Percentiles rank a stretch among this genome's conserved stretches.
Conservation (phyloP, 2,113 vertebrate genomes). For the Leptodactylus fuscus region DNA sequence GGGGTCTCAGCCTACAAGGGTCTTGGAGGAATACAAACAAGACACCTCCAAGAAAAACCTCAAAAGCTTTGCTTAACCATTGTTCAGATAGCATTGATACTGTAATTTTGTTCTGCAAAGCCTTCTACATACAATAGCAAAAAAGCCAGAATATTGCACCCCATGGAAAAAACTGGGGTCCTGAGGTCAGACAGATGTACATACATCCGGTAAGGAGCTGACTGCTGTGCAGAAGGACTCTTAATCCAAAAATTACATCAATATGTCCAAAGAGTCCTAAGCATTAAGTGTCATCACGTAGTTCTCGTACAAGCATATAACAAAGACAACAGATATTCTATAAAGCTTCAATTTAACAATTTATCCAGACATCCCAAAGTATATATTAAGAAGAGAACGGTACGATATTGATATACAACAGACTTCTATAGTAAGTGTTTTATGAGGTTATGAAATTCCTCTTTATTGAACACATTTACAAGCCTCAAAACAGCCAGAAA, state of each 20-base stretch:
- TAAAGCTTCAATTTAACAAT: neutral
- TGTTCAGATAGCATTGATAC: too few relatives aligned
- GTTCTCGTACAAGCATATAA: neutral
- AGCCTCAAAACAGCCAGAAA: neutral
- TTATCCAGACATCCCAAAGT: neutral
- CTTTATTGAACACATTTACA: conserved; percentile 38
- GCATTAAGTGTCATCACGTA: neutral
- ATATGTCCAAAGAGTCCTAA: neutral
- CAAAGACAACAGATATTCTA: neutral
- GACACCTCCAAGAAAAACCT: too few relatives aligned
- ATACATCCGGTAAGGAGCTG: too few relatives aligned
- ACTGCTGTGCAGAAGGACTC: neutral
- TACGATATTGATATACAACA: conserved; percentile 2
- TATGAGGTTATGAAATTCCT: conserved; percentile 10
- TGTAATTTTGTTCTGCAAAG: too few relatives aligned
- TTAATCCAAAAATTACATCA: neutral
- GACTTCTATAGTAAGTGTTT: neutral
- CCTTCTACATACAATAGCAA: too few relatives aligned
- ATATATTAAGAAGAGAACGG: neutral
- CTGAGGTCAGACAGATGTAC: too few relatives aligned
- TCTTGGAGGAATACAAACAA: too few relatives aligned
- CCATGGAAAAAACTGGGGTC: too few relatives aligned
- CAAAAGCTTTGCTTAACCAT: too few relatives aligned
- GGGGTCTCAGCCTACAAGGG: too few relatives aligned
- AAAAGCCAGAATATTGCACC: too few relatives aligned